Conservation (phyloP, 2,888 invertebrate species). For the Formica aserva region DNA sequence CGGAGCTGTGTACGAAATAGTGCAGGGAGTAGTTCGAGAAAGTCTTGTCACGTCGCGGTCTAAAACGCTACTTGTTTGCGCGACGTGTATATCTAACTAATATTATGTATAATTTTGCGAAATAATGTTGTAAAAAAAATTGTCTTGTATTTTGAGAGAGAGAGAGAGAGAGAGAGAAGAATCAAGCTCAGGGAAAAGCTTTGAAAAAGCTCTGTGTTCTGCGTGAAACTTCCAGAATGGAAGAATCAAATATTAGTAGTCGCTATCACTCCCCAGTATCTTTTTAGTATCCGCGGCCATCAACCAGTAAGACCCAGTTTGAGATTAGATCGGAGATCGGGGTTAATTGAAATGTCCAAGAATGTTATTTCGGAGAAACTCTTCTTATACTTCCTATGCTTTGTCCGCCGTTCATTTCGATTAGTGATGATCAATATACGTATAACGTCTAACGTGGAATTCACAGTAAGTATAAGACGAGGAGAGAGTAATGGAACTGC, state of each 20-base stretch:
- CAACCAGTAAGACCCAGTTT: not conserved
- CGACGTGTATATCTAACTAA: not conserved
- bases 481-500: conserved; percentile 10
- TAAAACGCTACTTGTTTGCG: not conserved
- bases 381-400: not conserved
- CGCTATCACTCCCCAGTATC: not conserved
- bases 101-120: not conserved
- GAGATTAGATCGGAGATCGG: not conserved
- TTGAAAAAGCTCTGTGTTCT: not conserved
- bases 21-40: conserved; percentile 7
- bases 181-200: not conserved
- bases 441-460: not conserved
- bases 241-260: not conserved
- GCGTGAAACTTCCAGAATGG: not conserved
- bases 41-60: conserved; percentile 47
- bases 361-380: not conserved
- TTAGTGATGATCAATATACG: not conserved
- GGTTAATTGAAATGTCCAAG: conserved; percentile 31
- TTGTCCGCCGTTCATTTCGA: not conserved
- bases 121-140: not conserved
- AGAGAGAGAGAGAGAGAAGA: not conserved
- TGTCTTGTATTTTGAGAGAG: not conserved
- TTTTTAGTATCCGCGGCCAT: not conserved
- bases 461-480: not conserved
- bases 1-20: conserved; percentile 17